Evolutionary conservation across 2,888 invertebrate genomes (phyloP).

Genomic region (Dasypolia templi): DNA sequence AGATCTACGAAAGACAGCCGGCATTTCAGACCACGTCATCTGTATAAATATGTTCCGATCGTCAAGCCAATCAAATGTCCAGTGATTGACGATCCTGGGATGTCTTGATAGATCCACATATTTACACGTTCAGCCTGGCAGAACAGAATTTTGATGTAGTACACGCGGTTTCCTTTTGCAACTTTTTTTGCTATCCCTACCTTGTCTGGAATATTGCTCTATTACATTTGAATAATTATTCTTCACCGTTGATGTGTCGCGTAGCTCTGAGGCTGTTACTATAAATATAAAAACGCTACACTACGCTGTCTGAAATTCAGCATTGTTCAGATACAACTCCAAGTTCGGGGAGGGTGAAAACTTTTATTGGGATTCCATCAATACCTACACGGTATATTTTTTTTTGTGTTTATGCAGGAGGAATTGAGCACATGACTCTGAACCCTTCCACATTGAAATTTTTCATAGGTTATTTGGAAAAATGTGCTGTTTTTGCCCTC

Average conservation of each 20-base stretch:
- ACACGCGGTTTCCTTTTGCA: background rate
- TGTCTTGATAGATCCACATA: background rate
- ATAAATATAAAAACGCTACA: constrained; percentile 65
- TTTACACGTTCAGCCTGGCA: background rate
- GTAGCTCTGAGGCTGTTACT: constrained; percentile 69
- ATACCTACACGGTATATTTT: no score
- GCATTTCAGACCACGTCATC: background rate
- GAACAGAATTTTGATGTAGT: background rate
- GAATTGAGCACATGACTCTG: no score
- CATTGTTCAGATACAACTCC: constrained; percentile 1
- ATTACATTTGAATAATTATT: constrained; percentile 88
- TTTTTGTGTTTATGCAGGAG: no score
- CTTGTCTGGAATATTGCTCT: constrained; percentile 77
- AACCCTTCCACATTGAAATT: no score
- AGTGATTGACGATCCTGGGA: background rate
- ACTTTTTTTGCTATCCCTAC: constrained; percentile 68
- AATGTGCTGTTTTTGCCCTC: no score
- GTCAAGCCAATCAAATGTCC: background rate
- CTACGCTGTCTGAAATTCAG: constrained; percentile 55
- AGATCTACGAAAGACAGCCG: background rate
- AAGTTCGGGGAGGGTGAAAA: background rate
- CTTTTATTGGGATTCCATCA: background rate
- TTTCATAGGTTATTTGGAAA: no score
- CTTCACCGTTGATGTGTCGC: constrained; percentile 83
- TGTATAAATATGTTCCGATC: background rate